Base-by-base conservation (phyloP, 2,888 invertebrate genomes). In the Ligdia adustata region DNA sequence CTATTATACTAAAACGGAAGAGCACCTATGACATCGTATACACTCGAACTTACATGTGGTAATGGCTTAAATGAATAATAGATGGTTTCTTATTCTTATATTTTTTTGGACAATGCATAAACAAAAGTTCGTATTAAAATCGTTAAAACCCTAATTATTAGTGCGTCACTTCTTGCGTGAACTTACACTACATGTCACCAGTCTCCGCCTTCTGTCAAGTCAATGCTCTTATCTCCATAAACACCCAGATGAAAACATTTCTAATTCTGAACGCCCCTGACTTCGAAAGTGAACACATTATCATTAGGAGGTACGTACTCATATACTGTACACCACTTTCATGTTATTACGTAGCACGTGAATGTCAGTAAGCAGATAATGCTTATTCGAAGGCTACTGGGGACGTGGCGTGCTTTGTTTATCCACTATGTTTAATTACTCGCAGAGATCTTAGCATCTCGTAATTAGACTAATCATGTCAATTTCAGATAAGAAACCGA, bases 401-500 rank as follows among this genome's bases (percentile, higher is more conserved):
- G 3, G 31, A 32, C 28, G 28, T 49, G 28, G 39, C 52, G 47
- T 43, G 38, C 14, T 34, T 15, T 37, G 42, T 52, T 52, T 38
- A 52, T 49, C 47, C 48, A 49, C 51, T 49, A 51, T 35, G 28
- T 15, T 11, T 53, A 52, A 50, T 44, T 52, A 52, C n/a, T 20
- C 9, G 46, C 51, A 47, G n/a, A n/a, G n/a, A 46, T 50, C 45
- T 15, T 22, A 6, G 12, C 34, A 48, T 32, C 47, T 6, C 38
- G 38, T 54, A 55, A 55, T 41, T 45, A 52, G 32, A 28, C 31
- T 47, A 52, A 51, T 47, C 41, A 34, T 27, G 4, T 4, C n/a
- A 22, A 22, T 22, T 56, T 18, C 60, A 80, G 86, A 69, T 52
- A 82, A 79, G 67, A 80, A 79, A 52, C 55, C 79, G n/a, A 35